Conservation (phyloP, 2,113 vertebrate species). For the Strigops habroptila region DNA sequence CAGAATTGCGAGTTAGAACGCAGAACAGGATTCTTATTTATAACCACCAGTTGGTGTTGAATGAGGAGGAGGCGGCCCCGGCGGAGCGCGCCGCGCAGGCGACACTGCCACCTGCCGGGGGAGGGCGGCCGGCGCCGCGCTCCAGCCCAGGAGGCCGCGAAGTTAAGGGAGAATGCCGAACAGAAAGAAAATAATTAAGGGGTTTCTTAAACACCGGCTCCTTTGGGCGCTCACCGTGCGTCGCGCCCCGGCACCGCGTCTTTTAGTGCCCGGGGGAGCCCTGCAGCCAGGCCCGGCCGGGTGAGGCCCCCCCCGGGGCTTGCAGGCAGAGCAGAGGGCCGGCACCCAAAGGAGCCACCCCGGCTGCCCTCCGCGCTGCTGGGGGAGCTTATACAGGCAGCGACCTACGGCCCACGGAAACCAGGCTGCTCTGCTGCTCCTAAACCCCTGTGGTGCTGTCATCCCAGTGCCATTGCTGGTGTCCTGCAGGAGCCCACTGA, state of each 20-base stretch:
- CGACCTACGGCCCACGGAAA: not conserved
- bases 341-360: not conserved
- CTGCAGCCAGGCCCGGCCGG: not conserved
- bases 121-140: not conserved
- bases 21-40: not conserved
- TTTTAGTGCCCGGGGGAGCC: not conserved
- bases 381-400: not conserved
- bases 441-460: not conserved
- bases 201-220: not conserved
- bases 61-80: not conserved
- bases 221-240: not conserved
- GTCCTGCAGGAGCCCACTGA: not conserved
- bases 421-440: not conserved
- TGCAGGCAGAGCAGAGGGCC: not conserved
- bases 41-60: not conserved
- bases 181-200: not conserved
- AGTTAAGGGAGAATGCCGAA: not conserved
- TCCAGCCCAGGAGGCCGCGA: not conserved
- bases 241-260: not conserved
- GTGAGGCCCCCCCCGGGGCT: not conserved
- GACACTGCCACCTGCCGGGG: constrained; percentile 73
- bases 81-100: constrained; percentile 3
- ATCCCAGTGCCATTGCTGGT: not conserved
- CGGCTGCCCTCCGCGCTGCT: not conserved
- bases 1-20: not conserved